Evolutionary conservation across 2,797 vertebrate species (phyloP).

Genomic region (Cossypha polioptera): DNA sequence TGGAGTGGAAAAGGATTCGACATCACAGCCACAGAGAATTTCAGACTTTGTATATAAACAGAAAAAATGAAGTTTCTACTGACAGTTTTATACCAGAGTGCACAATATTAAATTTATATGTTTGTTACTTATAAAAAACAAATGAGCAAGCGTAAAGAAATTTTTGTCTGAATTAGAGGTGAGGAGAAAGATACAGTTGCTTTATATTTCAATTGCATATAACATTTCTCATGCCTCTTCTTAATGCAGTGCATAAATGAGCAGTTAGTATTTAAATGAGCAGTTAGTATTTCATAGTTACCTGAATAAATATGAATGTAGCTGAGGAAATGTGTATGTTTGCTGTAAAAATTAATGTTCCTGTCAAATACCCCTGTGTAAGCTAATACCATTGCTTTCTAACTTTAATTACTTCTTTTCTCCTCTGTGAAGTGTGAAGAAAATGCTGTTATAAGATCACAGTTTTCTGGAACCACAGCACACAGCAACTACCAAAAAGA

Average conservation of each 20-base stretch:
- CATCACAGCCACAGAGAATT: background rate
- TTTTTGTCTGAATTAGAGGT: background rate
- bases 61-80: background rate
- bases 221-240: background rate
- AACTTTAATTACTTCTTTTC: conserved; percentile 4
- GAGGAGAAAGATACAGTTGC: background rate
- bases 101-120: background rate
- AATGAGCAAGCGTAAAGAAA: background rate
- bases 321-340: background rate
- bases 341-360: conserved; percentile 6
- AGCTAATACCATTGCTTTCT: background rate
- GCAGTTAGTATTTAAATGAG: background rate
- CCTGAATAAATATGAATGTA: background rate
- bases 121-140: background rate
- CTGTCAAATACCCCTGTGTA: background rate
- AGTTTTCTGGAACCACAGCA: background rate
- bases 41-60: background rate
- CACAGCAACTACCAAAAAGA: conserved; percentile 20
- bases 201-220: background rate
- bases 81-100: background rate
- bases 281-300: background rate
- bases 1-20: background rate
- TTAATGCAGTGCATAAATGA: background rate
- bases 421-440: conserved; percentile 65
- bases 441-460: conserved; percentile 4